phyloP scores from a whole-genome alignment of 2,888 invertebrate species.

The Pyrrhia umbra region DNA sequence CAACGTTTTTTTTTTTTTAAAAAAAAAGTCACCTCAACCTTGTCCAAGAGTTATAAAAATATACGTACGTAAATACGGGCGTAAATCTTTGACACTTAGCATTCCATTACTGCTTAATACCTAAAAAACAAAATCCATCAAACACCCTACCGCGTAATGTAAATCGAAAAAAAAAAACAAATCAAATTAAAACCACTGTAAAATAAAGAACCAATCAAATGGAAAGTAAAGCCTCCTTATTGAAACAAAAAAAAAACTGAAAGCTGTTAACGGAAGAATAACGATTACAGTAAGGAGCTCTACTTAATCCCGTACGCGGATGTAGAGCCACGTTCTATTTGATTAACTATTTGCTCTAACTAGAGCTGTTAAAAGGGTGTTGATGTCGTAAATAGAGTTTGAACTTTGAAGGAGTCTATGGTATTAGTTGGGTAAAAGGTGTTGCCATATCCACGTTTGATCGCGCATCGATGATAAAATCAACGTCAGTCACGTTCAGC shows the following conservation, averaged over 20 bases:
- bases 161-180: conserved; percentile 3
- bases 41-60: too few relatives aligned
- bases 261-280: conserved; percentile 67
- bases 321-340: conserved; percentile 72
- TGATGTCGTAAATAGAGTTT: conserved; percentile 52
- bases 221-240: conserved; percentile 13
- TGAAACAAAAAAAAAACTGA: conserved; percentile 57
- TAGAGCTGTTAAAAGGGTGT: conserved; percentile 62
- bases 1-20: too few relatives aligned
- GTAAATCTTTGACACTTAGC: too few relatives aligned
- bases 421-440: too few relatives aligned
- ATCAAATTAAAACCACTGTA: conserved; percentile 7
- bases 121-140: too few relatives aligned
- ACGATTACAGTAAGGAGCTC: conserved; percentile 60
- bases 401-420: conserved; percentile 13
- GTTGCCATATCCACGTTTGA: too few relatives aligned
- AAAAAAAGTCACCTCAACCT: too few relatives aligned
- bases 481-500: too few relatives aligned
- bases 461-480: too few relatives aligned
- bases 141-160: too few relatives aligned
- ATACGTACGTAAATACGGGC: too few relatives aligned
- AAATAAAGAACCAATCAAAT: conserved; percentile 20
- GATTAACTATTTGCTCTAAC: conserved; percentile 71
- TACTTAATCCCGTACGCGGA: conserved; percentile 64
- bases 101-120: too few relatives aligned